These are phyloP conservation scores for Caenorhabditis panamensis DNA, from an alignment of 2,888 invertebrate genomes.

Conservation along the genomic window DNA sequence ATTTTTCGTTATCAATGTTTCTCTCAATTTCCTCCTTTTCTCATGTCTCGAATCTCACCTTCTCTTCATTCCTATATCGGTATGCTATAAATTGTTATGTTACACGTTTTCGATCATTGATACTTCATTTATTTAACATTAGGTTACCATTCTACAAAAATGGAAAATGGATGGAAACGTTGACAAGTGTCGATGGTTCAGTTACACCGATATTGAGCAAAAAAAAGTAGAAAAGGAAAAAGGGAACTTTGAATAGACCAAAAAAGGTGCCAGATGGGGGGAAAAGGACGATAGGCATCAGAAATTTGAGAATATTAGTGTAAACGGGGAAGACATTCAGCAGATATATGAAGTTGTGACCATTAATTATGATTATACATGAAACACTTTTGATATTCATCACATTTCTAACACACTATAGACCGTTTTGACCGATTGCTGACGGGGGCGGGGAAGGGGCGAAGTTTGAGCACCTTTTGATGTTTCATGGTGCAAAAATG, in stretches of 20 bases:
- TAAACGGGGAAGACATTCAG: not conserved
- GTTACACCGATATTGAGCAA: constrained; percentile 29
- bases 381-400: constrained; percentile 39
- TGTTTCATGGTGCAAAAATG: constrained; percentile 36
- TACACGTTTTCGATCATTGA: constrained; percentile 4
- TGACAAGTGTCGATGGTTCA: constrained; percentile 46
- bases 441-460: constrained; percentile 25
- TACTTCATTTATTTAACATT: constrained; percentile 19
- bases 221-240: not conserved
- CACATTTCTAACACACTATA: constrained; percentile 46
- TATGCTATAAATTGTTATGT: no score
- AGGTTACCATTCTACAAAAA: constrained; percentile 31
- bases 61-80: no score
- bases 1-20: not conserved
- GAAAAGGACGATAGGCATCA: not conserved
- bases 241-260: no score
- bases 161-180: no score
- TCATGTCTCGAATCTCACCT: constrained; percentile 3
- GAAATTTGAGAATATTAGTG: not conserved
- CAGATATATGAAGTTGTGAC: constrained; percentile 23
- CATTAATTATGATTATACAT: constrained; percentile 32
- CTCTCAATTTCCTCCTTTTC: not conserved
- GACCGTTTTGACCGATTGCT: constrained; percentile 50
- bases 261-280: not conserved
- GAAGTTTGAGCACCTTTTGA: constrained; percentile 36